A percentile compares a stretch with the other conserved stretches of the same genome.
Evolutionary conservation across 1,140 invertebrate species (phyloP).

Genomic region (Drosophila carrolli): DNA sequence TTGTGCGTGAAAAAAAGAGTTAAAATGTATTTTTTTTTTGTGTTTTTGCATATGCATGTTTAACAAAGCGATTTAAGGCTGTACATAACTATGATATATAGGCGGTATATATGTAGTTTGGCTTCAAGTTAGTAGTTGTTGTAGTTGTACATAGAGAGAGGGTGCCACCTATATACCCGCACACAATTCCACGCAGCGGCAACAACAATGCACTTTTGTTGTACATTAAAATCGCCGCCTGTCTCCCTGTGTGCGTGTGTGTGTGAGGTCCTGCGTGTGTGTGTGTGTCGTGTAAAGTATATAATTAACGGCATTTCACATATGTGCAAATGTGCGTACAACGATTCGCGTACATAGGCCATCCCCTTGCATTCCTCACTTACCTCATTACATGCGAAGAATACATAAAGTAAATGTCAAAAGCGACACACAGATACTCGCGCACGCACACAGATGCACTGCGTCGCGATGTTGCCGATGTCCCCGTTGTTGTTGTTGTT

Average conservation of each 20-base stretch:
- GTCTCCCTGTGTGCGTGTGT: slow-evolving; percentile 32
- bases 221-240: slow-evolving; percentile 78
- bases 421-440: slow-evolving; percentile 67
- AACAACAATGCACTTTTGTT: slow-evolving; percentile 75
- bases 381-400: slow-evolving; percentile 70
- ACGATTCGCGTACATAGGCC: slow-evolving; percentile 64
- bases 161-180: slow-evolving; percentile 64
- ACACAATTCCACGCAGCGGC: slow-evolving; percentile 29
- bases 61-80: slow-evolving; percentile 62
- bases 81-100: slow-evolving; percentile 39
- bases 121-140: slow-evolving; percentile 50
- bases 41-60: slow-evolving; percentile 6
- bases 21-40: slow-evolving; percentile 52
- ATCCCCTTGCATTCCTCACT: slow-evolving; percentile 12
- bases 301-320: slow-evolving; percentile 75
- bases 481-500: slow-evolving; percentile 2
- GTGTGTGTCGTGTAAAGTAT: slow-evolving; percentile 66
- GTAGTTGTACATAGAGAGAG: slow-evolving; percentile 55
- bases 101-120: slow-evolving; percentile 30
- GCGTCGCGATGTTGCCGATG: slow-evolving; percentile 41
- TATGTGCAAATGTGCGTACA: slow-evolving; percentile 33
- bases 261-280: slow-evolving; percentile 18
- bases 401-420: slow-evolving; percentile 83
- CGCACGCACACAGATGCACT: slow-evolving; percentile 21
- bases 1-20: slow-evolving; percentile 71